Conservation (phyloP, 2,113 vertebrate genomes). For the Megatriorchis doriae region DNA sequence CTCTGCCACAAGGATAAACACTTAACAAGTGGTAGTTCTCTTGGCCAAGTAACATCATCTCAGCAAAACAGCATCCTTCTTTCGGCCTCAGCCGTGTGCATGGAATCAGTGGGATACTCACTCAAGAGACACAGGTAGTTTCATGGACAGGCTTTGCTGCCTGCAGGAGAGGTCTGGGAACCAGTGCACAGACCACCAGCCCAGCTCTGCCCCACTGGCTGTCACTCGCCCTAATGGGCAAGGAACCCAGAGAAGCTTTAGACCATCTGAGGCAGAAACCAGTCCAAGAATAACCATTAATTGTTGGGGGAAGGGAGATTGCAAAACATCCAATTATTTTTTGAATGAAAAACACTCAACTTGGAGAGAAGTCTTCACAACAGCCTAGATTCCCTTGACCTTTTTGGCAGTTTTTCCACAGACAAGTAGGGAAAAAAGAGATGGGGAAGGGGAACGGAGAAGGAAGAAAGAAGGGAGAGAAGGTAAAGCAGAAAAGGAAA, state of each 20-base stretch:
- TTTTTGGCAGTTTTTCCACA: not conserved
- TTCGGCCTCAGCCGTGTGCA: not conserved
- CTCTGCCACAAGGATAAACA: not conserved
- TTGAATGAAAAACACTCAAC: not conserved
- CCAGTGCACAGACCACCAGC: not conserved
- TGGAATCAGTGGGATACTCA: not conserved
- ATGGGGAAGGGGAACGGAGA: rapidly evolving
- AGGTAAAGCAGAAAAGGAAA: not conserved
- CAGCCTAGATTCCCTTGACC: not conserved
- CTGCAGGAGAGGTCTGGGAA: not conserved
- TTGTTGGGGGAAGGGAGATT: rapidly evolving
- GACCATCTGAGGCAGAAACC: not conserved
- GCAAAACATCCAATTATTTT: not conserved
- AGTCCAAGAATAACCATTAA: not conserved
- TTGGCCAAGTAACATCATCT: rapidly evolving
- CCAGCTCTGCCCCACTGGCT: not conserved
- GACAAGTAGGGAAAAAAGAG: not conserved
- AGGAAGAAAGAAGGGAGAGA: not conserved
- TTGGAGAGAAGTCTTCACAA: not conserved
- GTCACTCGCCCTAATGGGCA: not conserved
- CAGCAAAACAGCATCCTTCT: not conserved
- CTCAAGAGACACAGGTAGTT: not conserved
- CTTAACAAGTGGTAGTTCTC: not conserved
- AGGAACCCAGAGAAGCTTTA: not conserved
- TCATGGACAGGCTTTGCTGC: not conserved